These are phyloP conservation scores for Hirundichthys speculiger DNA, from an alignment of 2,113 vertebrate genomes.

Conservation along the genomic window DNA sequence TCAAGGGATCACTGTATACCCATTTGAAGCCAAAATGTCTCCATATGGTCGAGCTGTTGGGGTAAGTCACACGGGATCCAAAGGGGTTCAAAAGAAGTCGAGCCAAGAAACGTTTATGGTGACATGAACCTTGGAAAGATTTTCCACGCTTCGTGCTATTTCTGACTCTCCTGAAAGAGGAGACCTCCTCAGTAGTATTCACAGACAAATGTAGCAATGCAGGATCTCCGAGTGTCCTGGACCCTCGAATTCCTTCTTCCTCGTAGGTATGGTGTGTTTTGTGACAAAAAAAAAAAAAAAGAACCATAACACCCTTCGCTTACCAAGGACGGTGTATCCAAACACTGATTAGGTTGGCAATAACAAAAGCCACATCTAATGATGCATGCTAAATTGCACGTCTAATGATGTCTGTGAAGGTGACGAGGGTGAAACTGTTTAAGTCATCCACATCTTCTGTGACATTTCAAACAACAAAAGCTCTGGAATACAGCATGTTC, in stretches of 20 bases:
- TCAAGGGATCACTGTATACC: too few species aligned
- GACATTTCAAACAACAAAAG: conserved; percentile 54
- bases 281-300: conserved; percentile 71
- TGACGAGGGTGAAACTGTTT: conserved; percentile 45
- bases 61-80: background rate
- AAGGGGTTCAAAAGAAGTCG: conserved; percentile 8
- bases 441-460: conserved; percentile 39
- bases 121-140: conserved; percentile 23
- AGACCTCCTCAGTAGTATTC: conserved; percentile 63
- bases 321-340: conserved; percentile 36
- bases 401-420: conserved; percentile 51
- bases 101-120: conserved; percentile 18
- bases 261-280: conserved; percentile 63
- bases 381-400: conserved; percentile 37
- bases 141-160: conserved; percentile 40
- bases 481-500: conserved; percentile 40
- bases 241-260: conserved; percentile 72
- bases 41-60: too few species aligned
- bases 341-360: conserved; percentile 55
- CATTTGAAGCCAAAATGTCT: too few species aligned
- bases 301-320: conserved; percentile 68
- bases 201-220: conserved; percentile 32
- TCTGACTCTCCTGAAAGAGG: conserved; percentile 41
- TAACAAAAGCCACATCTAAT: conserved; percentile 59
- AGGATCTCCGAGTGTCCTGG: conserved; percentile 40